Evolutionary conservation across 2,888 invertebrate genomes (phyloP), one percentile per base, ranked within the genome.

Genomic region (Monoplex corrugatus): DNA sequence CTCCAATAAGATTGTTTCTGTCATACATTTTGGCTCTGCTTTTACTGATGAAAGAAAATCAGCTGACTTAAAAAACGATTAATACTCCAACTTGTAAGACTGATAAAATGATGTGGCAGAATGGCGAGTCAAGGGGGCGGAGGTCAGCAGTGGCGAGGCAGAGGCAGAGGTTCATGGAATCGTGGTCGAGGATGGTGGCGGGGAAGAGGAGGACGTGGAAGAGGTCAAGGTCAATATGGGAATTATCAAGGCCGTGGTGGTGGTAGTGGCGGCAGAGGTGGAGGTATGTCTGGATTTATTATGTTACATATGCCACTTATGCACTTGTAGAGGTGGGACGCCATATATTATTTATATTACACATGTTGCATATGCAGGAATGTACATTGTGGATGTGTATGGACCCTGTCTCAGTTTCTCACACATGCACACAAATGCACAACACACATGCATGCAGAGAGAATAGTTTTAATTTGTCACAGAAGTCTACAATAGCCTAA

Each of bases 101-200:
- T 23, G 23, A n/a, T 23, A 87, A 43, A 23, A 28, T 38, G 40
- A 19, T 50, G 10, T 50, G 40, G 23, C 6, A 40, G 40, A 38
- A 78, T 78, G 78, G 38, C 13, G 72, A 86, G n/a, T 43, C 88
- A 84, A 23, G n/a, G 50, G 75, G 82, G 91, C 35, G 86, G 89
- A 23, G 72, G 89, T 57, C 88, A 92, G 87, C 91, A 90, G 91
- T 68, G 92, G 93, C 13, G 89, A 91, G 82, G 93, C n/a, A 82
- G 89, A 87, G 82, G 89, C 44, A 45, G 93, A 32, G 91, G 92
- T 85, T 93, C 92, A 89, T 89, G 87, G 86, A 90, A 91, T 38
- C 78, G 91, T 68, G 91, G 92, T 40, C 87, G 89, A 82, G 82
- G 87, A 28, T 68, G 89, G 87, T 80, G 89, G 82, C 40, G 87